Base-by-base conservation (phyloP, 2,888 invertebrate species). In the Drosophila borborema region DNA sequence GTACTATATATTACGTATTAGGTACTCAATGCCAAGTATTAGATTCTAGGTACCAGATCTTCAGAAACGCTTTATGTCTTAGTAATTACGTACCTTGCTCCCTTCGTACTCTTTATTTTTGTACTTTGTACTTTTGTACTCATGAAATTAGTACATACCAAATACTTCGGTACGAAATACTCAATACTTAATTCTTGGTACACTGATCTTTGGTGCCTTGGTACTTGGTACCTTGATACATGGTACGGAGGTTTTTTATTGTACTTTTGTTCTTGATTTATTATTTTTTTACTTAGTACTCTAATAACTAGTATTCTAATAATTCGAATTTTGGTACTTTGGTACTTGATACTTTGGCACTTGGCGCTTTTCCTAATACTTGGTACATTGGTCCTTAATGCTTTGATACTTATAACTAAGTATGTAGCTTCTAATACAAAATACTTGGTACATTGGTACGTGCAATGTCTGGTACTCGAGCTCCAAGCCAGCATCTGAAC, bases 381-480 rank as follows among this genome's bases (percentile, higher is more conserved):
- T 23, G 23, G 23, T 23, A 23, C 23, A 23, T 4, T 23, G 23
- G 23, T 23, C 2, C 23, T 23, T 23, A 23, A 23, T 23, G 23
- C 23, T 23, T 23, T 23, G 3, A 4, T 23, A 23, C 23, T 23
- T 23, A 23, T 23, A 4, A 23, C 23, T 4, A 4, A 23, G 23
- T 23, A 4, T 23, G 23, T 23, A 23, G 23, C 23, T 3, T 1
- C 18, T 18, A 2, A 12, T 31, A 31, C n/a, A 5, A 0, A 5
- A n/a, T 28, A 3, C n/a, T 2, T 23, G 23, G 23, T 23, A 23
- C 23, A 23, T 23, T 3, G 48, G 43, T 51, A 56, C 59, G 61
- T 54, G 75, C 66, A 78, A 68, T 68, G 60, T 64, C 73, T 74
- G 67, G 62, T 67, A 78, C 67, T 49, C 67, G 41, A 73, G 38